Percentiles rank a stretch among this genome's conserved stretches.
phyloP scores from a whole-genome alignment of 2,113 vertebrate species.

The Strix uralensis region DNA sequence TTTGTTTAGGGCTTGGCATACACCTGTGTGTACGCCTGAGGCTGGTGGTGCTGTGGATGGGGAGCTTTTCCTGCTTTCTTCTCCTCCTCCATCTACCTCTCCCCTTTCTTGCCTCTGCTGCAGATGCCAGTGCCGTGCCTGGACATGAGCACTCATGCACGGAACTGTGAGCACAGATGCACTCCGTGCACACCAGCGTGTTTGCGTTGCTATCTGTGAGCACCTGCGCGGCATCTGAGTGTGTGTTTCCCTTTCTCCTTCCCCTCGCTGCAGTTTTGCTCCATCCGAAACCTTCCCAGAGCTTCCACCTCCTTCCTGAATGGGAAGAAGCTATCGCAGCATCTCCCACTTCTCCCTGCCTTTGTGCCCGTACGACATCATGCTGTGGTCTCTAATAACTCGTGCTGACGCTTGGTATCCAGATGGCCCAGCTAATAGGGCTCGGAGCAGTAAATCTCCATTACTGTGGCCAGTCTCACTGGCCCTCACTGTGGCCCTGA shows the following conservation, averaged over 20 bases:
- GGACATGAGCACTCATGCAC: rapidly evolving
- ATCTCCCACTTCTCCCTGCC: background rate
- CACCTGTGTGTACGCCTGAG: background rate
- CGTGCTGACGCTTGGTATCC: slow-evolving; percentile 23
- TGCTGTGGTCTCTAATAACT: background rate
- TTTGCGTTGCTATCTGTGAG: background rate
- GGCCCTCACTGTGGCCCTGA: background rate
- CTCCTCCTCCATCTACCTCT: background rate
- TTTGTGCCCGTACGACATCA: background rate
- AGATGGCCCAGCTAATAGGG: slow-evolving; percentile 46
- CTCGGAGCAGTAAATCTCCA: slow-evolving; percentile 49
- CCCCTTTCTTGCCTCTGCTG: background rate
- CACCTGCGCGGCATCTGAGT: rapidly evolving
- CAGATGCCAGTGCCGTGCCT: rapidly evolving
- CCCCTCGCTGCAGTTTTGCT: background rate
- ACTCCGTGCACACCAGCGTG: rapidly evolving
- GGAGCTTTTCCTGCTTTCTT: background rate
- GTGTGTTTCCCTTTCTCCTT: background rate
- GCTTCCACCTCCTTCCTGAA: background rate
- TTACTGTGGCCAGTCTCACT: background rate
- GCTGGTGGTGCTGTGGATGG: background rate
- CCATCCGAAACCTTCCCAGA: background rate
- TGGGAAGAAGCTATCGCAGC: background rate
- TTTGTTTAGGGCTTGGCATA: background rate
- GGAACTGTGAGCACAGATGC: background rate